phyloP scores from a whole-genome alignment of 2,888 invertebrate species.

The Clostera curtula region DNA sequence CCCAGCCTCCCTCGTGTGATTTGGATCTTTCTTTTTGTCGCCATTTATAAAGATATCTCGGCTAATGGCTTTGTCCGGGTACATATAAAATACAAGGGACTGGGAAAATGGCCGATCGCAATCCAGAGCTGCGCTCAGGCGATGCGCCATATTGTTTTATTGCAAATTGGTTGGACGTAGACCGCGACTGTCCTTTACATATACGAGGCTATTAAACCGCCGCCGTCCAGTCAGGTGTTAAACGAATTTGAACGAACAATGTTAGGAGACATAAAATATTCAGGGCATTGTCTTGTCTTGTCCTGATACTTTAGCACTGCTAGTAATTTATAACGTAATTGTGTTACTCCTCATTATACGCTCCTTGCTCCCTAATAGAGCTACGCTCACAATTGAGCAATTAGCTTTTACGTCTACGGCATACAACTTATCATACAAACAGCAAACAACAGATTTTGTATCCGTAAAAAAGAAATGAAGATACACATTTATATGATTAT shows the following conservation, averaged over 20 bases:
- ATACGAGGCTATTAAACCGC: conserved; percentile 71
- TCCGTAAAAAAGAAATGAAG: too few species aligned
- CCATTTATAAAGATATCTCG: conserved; percentile 28
- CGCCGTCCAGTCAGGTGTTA: conserved; percentile 69
- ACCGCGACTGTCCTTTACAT: conserved; percentile 72
- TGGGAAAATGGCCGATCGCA: conserved; percentile 35
- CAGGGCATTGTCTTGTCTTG: conserved; percentile 13
- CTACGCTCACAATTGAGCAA: too few species aligned
- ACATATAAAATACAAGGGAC: conserved; percentile 35
- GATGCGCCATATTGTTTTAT: conserved; percentile 70
- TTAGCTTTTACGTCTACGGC: too few species aligned
- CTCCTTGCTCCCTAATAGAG: too few species aligned
- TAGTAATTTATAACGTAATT: too few species aligned
- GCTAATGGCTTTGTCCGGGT: conserved; percentile 8
- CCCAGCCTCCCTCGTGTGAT: too few species aligned
- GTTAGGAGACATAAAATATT: conserved; percentile 44
- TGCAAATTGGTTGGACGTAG: conserved; percentile 73
- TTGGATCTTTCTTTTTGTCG: too few species aligned
- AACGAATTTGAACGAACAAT: conserved; percentile 68
- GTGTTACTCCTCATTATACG: too few species aligned
- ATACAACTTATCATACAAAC: too few species aligned
- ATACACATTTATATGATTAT: too few species aligned
- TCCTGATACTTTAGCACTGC: too few species aligned
- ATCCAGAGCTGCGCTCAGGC: conserved; percentile 41
- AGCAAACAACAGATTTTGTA: too few species aligned